phyloP scores from a whole-genome alignment of 2,888 invertebrate species.

The Pachymerium ferrugineum region DNA sequence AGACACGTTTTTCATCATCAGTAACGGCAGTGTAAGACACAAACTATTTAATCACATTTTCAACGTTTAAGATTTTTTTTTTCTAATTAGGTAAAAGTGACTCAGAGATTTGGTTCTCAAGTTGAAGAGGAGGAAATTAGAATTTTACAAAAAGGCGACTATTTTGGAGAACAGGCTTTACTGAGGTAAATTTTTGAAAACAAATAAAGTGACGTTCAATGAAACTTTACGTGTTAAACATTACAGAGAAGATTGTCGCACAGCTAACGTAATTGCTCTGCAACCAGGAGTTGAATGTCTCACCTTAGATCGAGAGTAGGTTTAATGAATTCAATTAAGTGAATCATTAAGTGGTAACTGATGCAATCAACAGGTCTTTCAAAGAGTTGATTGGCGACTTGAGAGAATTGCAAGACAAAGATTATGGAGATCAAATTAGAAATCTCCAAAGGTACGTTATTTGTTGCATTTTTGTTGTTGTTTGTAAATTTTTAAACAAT shows the following conservation, averaged over 20 bases:
- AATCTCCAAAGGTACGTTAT: slow-evolving; percentile 44
- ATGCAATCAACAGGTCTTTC: slow-evolving; percentile 60
- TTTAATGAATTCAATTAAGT: neutral
- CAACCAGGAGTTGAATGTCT: slow-evolving; percentile 71
- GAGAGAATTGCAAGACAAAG: slow-evolving; percentile 65
- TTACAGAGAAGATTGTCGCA: slow-evolving; percentile 64
- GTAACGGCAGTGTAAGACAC: slow-evolving; percentile 65
- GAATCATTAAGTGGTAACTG: too few relatives aligned
- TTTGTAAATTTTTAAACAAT: neutral
- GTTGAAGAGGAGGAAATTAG: slow-evolving; percentile 63
- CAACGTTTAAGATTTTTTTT: neutral
- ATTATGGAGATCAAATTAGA: slow-evolving; percentile 62
- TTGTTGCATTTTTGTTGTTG: neutral
- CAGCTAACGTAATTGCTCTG: slow-evolving; percentile 84
- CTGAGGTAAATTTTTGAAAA: slow-evolving; percentile 51
- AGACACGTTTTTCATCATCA: slow-evolving; percentile 85
- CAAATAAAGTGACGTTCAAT: neutral
- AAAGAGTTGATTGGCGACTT: slow-evolving; percentile 76
- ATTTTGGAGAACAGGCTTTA: slow-evolving; percentile 83
- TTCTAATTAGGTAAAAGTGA: slow-evolving; percentile 45
- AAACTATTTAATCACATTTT: neutral
- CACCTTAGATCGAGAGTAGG: slow-evolving; percentile 75
- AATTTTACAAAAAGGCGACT: slow-evolving; percentile 67
- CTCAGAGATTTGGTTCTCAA: slow-evolving; percentile 45
- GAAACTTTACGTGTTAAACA: slow-evolving; percentile 27